phyloP scores from a whole-genome alignment of 2,113 vertebrate genomes.

The Tupaia chinensis region DNA sequence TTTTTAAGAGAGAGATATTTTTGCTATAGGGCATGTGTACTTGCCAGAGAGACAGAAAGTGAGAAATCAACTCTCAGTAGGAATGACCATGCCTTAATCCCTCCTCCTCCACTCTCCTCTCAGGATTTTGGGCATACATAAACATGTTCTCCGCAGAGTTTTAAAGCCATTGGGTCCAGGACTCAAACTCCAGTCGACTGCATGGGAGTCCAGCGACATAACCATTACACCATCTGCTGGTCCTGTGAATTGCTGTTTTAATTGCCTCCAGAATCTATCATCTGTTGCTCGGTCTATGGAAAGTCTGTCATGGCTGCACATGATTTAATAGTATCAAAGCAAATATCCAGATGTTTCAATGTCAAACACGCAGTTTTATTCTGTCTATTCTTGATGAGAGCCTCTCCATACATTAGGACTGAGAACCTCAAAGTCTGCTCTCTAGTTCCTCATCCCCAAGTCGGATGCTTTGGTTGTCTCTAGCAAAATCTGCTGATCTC shows the following conservation, averaged over 20 bases:
- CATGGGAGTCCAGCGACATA: no score
- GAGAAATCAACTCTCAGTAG: no score
- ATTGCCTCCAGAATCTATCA: not conserved
- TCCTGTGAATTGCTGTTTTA: not conserved
- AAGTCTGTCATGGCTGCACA: not conserved
- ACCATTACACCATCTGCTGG: no score
- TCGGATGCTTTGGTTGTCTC: not conserved
- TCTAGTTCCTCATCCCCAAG: not conserved
- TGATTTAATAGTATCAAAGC: slow-evolving; percentile 2
- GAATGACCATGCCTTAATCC: no score
- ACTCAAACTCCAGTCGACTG: no score
- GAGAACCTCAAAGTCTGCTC: not conserved
- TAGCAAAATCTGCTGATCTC: not conserved
- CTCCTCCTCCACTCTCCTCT: no score
- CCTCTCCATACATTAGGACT: not conserved
- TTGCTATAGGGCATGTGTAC: no score
- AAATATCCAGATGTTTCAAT: not conserved
- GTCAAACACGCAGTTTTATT: not conserved
- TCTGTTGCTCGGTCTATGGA: not conserved
- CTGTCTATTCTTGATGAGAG: not conserved
- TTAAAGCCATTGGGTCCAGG: no score
- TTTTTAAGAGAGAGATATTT: no score
- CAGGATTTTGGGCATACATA: no score
- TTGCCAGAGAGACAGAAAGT: no score
- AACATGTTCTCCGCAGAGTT: no score